Conservation (phyloP, 2,888 invertebrate genomes). For the Cosmorhoe ocellata region DNA sequence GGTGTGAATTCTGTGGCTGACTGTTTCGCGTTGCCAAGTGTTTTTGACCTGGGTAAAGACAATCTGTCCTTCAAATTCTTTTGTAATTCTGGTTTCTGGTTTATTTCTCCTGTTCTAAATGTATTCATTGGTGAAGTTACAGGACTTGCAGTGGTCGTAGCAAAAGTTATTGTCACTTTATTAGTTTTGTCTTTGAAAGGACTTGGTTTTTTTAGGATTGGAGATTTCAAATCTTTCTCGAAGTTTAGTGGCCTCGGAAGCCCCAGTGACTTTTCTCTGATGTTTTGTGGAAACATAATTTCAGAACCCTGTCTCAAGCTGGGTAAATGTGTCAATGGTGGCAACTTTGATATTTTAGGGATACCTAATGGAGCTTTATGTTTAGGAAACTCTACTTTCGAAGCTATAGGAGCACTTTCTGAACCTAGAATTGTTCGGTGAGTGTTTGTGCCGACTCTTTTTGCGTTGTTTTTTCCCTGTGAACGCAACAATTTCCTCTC, state of each 20-base stretch:
- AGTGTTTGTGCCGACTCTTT: constrained; percentile 6
- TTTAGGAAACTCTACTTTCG: constrained; percentile 41
- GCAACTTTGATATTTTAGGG: constrained; percentile 15
- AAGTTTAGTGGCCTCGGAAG: constrained; percentile 27
- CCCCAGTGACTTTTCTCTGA: constrained; percentile 15
- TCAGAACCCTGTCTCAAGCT: constrained; percentile 22
- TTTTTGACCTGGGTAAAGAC: neutral
- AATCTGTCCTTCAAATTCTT: constrained; percentile 5
- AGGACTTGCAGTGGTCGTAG: constrained; percentile 33
- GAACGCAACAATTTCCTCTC: constrained; percentile 1
- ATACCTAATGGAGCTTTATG: constrained; percentile 22
- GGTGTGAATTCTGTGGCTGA: constrained; percentile 28
- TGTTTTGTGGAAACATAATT: constrained; percentile 4
- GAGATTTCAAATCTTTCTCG: constrained; percentile 26
- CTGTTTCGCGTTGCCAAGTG: constrained; percentile 2
- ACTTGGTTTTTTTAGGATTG: constrained; percentile 32
- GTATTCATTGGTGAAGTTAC: constrained; percentile 9
- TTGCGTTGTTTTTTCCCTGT: constrained; percentile 4
- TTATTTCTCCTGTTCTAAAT: constrained; percentile 10
- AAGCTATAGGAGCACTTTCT: constrained; percentile 44
- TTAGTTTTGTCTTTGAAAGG: constrained; percentile 33
- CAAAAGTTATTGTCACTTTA: constrained; percentile 48
- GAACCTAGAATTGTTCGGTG: constrained; percentile 27
- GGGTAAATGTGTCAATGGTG: constrained; percentile 25
- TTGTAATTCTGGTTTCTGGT: constrained; percentile 2